phyloP scores from a whole-genome alignment of 2,888 invertebrate species.

The Ferdinandea cuprea region DNA sequence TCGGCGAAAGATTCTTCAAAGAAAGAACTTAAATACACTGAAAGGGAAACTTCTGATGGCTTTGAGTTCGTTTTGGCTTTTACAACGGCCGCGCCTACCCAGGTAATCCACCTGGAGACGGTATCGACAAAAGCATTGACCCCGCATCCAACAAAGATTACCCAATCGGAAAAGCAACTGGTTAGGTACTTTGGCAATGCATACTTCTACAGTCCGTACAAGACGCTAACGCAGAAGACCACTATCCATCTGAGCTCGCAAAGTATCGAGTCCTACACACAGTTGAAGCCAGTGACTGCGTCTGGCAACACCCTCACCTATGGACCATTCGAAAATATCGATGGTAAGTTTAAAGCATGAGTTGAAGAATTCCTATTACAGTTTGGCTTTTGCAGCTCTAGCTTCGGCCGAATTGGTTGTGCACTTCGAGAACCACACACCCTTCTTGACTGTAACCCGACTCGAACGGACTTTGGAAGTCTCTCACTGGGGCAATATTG shows the following conservation, averaged over 20 bases:
- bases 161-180: constrained; percentile 96
- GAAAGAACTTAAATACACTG: constrained; percentile 85
- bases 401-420: constrained; percentile 88
- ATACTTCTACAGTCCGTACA: constrained; percentile 93
- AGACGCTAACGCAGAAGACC: constrained; percentile 91
- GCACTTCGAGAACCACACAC: constrained; percentile 98
- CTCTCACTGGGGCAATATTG: constrained; percentile 99
- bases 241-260: constrained; percentile 90
- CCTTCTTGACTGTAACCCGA: constrained; percentile 96
- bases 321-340: constrained; percentile 93
- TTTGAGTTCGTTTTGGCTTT: constrained; percentile 85
- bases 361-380: background rate
- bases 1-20: constrained; percentile 87
- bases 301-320: constrained; percentile 92
- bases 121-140: constrained; percentile 89
- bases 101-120: constrained; percentile 85
- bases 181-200: constrained; percentile 94
- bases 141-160: constrained; percentile 94
- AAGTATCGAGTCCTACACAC: constrained; percentile 92
- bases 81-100: constrained; percentile 79
- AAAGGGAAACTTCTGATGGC: constrained; percentile 84
- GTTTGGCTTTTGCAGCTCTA: constrained; percentile 80
- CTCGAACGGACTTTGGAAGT: constrained; percentile 95
- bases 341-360: constrained; percentile 81
- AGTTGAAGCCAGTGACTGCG: constrained; percentile 90